Evolutionary conservation across 2,797 vertebrate genomes (phyloP).

Genomic region (Pseudocheirus occidentalis): DNA sequence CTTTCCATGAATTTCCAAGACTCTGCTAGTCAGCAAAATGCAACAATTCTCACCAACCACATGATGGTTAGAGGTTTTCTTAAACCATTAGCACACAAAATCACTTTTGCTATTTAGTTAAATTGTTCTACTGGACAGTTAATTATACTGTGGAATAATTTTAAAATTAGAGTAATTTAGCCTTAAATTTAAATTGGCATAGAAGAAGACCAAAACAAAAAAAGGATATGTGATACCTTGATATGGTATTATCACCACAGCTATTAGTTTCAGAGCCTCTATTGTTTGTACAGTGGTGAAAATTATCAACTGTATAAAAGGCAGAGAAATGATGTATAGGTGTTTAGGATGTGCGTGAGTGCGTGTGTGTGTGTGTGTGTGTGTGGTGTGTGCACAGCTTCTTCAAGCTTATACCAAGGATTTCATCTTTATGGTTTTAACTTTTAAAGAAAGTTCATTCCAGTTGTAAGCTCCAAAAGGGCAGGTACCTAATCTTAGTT

Average conservation of each 20-base stretch:
- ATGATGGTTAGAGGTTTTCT: not conserved
- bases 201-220: not conserved
- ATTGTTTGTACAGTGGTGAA: not conserved
- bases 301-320: not conserved
- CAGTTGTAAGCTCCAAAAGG: not conserved
- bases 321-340: not conserved
- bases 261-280: not conserved
- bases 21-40: not conserved
- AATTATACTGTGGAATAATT: not conserved
- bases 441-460: slow-evolving; percentile 29
- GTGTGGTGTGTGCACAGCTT: not conserved
- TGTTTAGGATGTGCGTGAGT: not conserved
- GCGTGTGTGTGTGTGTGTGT: no score
- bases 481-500: not conserved
- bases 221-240: slow-evolving; percentile 6
- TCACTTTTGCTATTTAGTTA: slow-evolving; percentile 16
- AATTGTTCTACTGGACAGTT: slow-evolving; percentile 8
- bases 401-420: not conserved
- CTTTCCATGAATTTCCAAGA: slow-evolving; percentile 5
- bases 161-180: slow-evolving; percentile 39
- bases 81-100: not conserved
- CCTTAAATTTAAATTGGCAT: slow-evolving; percentile 6
- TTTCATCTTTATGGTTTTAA: slow-evolving; percentile 14
- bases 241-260: not conserved
- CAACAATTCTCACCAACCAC: not conserved